A percentile compares a stretch with the other conserved stretches of the same genome.
These are phyloP conservation scores for Pipa parva DNA, from an alignment of 2,113 vertebrate species.

Conservation along the genomic window DNA sequence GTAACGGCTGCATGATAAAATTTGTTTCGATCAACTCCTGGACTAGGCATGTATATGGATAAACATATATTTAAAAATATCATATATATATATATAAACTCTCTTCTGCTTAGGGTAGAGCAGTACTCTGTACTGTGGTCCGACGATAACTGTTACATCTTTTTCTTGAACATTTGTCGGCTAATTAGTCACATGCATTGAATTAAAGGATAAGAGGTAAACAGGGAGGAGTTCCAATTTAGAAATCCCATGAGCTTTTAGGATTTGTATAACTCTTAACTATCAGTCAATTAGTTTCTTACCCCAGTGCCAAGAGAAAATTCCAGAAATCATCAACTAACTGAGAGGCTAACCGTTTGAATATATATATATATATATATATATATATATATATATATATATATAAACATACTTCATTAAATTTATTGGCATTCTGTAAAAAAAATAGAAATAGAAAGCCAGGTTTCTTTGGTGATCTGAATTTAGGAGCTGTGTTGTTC, in stretches of 20 bases:
- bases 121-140: neutral
- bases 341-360: no score
- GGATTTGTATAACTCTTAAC: neutral
- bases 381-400: no score
- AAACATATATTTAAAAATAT: neutral
- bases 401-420: no score
- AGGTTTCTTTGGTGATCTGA: no score
- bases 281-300: neutral
- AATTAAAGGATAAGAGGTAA: neutral
- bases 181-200: neutral
- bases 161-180: neutral
- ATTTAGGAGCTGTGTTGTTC: no score
- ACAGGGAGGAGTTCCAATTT: neutral
- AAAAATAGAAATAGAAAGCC: no score
- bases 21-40: no score
- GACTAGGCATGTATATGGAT: neutral
- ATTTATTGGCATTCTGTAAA: no score
- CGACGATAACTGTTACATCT: neutral
- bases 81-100: neutral
- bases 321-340: no score
- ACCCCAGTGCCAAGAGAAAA: no score
- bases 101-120: neutral
- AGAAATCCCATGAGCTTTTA: neutral
- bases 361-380: no score
- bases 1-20: no score